phyloP scores from a whole-genome alignment of 2,113 vertebrate genomes.

The Catharus minimus region DNA sequence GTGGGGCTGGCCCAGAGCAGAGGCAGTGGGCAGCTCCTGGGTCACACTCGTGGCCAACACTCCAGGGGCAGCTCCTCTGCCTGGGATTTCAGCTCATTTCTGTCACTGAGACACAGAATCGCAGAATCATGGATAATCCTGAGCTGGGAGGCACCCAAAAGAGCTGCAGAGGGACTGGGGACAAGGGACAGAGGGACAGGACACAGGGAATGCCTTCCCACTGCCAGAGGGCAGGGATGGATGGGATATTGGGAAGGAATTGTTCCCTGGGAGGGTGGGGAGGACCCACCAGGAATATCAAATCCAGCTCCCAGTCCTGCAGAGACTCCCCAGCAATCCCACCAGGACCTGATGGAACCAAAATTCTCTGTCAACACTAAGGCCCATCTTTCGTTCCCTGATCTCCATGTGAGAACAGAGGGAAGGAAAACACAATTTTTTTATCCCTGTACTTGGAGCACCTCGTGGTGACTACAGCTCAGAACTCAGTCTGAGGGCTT shows the following conservation, averaged over 20 bases:
- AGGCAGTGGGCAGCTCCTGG: background rate
- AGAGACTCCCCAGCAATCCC: background rate
- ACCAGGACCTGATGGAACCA: background rate
- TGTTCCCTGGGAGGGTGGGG: background rate
- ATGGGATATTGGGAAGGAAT: background rate
- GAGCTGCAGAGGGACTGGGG: background rate
- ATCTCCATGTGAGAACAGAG: background rate
- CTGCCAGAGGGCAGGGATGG: background rate
- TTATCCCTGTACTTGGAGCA: background rate
- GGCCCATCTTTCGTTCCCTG: background rate
- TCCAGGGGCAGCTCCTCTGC: background rate
- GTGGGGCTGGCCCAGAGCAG: background rate
- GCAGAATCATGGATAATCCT: background rate
- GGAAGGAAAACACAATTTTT: background rate
- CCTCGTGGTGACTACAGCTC: background rate
- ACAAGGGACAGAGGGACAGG: background rate
- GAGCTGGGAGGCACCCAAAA: background rate
- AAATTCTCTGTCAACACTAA: background rate
- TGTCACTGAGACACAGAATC: rapidly evolving
- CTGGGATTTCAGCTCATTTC: background rate
- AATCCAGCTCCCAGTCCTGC: background rate
- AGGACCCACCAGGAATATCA: background rate
- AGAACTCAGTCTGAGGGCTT: background rate
- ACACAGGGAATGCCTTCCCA: background rate
- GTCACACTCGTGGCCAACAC: rapidly evolving